These are phyloP conservation scores for Drosophila flavopinicola DNA, from an alignment of 2,888 invertebrate species.

Conservation along the genomic window DNA sequence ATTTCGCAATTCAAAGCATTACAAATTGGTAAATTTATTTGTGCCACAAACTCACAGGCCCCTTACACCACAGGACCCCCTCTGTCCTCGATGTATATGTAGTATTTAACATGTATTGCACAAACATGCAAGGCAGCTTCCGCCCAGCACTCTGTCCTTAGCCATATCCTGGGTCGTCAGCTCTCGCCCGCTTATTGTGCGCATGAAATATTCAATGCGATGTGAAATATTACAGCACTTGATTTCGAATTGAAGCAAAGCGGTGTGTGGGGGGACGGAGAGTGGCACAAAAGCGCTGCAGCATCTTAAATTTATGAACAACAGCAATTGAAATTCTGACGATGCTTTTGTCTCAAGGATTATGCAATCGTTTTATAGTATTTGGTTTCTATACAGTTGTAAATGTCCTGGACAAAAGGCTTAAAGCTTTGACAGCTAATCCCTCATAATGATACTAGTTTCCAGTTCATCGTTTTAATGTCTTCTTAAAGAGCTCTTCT, in stretches of 20 bases:
- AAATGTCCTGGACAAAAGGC: neutral
- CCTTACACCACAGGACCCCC: neutral
- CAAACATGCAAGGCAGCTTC: slow-evolving; percentile 44
- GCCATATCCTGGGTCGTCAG: slow-evolving; percentile 12
- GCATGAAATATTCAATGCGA: slow-evolving; percentile 45
- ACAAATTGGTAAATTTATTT: slow-evolving; percentile 17
- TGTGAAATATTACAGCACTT: slow-evolving; percentile 55
- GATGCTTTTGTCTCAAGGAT: slow-evolving; percentile 12
- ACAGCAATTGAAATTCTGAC: slow-evolving; percentile 5
- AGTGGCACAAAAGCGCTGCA: neutral
- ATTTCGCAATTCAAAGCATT: slow-evolving; percentile 13
- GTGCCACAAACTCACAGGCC: slow-evolving; percentile 7
- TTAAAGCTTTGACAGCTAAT: neutral
- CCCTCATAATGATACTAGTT: neutral
- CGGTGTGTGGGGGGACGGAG: neutral
- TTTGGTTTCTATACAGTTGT: neutral
- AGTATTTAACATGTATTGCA: slow-evolving; percentile 16
- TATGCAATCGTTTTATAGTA: slow-evolving; percentile 8
- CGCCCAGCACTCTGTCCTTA: slow-evolving; percentile 7
- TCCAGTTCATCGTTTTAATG: neutral
- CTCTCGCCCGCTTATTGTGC: slow-evolving; percentile 22
- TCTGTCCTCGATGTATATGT: neutral
- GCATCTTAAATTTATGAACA: slow-evolving; percentile 42
- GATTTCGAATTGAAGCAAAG: slow-evolving; percentile 27
- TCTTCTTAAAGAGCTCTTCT: too few relatives aligned